Conservation (phyloP, 2,888 invertebrate genomes). For the Parthenolecanium corni region DNA sequence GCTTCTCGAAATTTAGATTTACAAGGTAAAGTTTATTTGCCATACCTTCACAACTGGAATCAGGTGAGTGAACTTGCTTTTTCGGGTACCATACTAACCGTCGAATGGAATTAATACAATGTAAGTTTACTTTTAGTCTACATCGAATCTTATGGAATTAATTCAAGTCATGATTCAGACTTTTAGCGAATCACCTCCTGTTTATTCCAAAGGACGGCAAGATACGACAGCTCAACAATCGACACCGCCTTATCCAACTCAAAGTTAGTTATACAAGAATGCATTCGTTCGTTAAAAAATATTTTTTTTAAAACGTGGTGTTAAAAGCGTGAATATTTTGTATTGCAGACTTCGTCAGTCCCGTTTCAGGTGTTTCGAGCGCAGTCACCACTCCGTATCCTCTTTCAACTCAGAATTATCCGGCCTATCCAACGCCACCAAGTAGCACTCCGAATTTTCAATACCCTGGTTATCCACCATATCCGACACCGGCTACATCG, state of each 20-base stretch:
- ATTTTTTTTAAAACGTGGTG: not conserved
- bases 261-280: conserved; percentile 39
- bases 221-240: conserved; percentile 28
- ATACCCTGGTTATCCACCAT: not conserved
- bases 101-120: not conserved
- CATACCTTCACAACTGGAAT: conserved; percentile 92
- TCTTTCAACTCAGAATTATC: not conserved
- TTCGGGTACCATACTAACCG: not conserved
- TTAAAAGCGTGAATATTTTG: too few species aligned
- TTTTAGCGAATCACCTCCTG: conserved; percentile 92
- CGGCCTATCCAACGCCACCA: conserved; percentile 18
- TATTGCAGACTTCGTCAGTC: not conserved
- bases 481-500: conserved; percentile 19
- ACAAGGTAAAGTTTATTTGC: conserved; percentile 90
- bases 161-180: conserved; percentile 83
- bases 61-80: conserved; percentile 43
- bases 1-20: conserved; percentile 87
- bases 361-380: not conserved
- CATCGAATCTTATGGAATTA: conserved; percentile 75
- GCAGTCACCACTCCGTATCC: not conserved
- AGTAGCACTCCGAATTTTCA: not conserved
- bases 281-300: too few species aligned
- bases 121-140: conserved; percentile 44
- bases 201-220: conserved; percentile 60
- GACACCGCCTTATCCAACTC: conserved; percentile 46